Percentiles rank a stretch among this genome's conserved stretches.
phyloP scores from a whole-genome alignment of 2,797 vertebrate genomes.

The Pseudocheirus occidentalis region DNA sequence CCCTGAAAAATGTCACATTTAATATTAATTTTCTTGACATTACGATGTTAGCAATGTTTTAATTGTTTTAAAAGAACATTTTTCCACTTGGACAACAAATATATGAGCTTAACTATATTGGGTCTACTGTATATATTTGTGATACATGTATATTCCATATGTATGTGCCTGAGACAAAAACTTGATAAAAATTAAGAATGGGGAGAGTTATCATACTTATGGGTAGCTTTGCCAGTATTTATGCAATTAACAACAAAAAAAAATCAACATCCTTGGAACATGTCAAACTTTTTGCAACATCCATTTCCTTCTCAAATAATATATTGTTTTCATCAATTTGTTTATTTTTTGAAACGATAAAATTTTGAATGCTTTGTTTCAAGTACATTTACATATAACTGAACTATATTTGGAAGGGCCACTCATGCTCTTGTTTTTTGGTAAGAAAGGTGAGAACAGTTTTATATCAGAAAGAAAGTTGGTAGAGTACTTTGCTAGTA shows the following conservation, averaged over 20 bases:
- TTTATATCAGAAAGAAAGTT: neutral
- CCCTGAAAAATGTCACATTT: neutral
- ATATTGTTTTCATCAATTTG: neutral
- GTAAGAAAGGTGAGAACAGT: neutral
- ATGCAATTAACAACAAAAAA: neutral
- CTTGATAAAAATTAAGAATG: neutral
- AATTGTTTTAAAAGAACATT: neutral
- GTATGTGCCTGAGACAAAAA: neutral
- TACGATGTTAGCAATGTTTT: neutral
- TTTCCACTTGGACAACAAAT: neutral
- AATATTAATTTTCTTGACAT: neutral
- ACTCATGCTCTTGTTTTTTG: neutral
- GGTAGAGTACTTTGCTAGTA: neutral
- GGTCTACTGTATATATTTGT: neutral
- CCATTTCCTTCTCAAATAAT: neutral
- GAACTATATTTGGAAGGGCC: neutral
- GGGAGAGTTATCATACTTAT: neutral
- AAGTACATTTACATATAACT: neutral
- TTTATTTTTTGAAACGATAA: neutral
- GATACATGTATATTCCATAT: neutral
- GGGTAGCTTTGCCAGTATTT: neutral
- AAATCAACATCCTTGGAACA: neutral
- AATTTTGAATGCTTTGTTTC: neutral
- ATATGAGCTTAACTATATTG: neutral
- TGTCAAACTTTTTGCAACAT: neutral